These are phyloP conservation scores for Chaetophractus vellerosus DNA, from an alignment of 2,797 vertebrate species.

Conservation along the genomic window DNA sequence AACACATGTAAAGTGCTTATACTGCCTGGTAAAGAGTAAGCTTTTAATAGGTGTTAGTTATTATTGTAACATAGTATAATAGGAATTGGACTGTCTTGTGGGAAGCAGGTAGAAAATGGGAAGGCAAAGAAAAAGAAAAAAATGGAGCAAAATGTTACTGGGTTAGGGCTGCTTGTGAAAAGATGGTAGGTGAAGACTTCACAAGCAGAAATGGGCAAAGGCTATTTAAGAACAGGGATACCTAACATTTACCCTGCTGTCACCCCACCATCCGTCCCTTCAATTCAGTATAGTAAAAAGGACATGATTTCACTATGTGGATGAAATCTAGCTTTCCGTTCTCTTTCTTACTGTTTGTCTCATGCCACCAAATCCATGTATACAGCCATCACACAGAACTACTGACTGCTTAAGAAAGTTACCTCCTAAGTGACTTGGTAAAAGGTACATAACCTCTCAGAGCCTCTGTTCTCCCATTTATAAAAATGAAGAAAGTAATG, in stretches of 20 bases:
- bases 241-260: not conserved
- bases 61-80: not conserved
- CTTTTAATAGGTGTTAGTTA: not conserved
- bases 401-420: constrained; percentile 5
- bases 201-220: not conserved
- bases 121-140: not conserved
- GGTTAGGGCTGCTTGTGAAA: not conserved
- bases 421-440: not conserved
- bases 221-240: not conserved
- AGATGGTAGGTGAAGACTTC: not conserved
- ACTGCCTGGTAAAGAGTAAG: not conserved
- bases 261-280: not conserved
- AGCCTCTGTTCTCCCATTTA: constrained; percentile 5
- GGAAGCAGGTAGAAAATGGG: constrained; percentile 13
- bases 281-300: constrained; percentile 11
- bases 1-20: not conserved
- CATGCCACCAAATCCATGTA: not conserved
- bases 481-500: constrained; percentile 8
- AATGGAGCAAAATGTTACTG: not conserved
- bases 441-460: not conserved
- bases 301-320: not conserved
- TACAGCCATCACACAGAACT: not conserved
- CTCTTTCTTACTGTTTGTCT: not conserved
- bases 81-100: not conserved
- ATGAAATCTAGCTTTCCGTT: constrained; percentile 32